phyloP scores from a whole-genome alignment of 2,113 vertebrate genomes.

The Panthera leo region DNA sequence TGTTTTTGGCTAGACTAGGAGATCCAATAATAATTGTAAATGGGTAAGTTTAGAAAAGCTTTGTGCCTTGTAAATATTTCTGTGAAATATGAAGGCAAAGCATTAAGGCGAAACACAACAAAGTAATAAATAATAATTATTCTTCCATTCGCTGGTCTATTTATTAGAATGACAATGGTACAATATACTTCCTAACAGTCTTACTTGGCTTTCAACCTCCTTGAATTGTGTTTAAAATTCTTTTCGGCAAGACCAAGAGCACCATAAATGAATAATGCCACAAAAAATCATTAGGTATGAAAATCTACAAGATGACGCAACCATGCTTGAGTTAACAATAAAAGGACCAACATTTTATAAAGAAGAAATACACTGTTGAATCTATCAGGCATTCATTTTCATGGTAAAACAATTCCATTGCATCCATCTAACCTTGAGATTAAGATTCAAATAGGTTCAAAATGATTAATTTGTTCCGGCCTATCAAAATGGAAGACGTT shows the following conservation, averaged over 20 bases:
- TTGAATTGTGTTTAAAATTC: constrained; percentile 69
- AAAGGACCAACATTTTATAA: constrained; percentile 61
- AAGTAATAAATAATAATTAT: constrained; percentile 68
- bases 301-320: constrained; percentile 67
- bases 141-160: constrained; percentile 53
- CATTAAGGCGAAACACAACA: constrained; percentile 54
- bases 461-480: constrained; percentile 69
- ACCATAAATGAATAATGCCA: constrained; percentile 62
- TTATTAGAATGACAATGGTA: constrained; percentile 58
- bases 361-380: constrained; percentile 60
- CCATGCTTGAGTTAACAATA: constrained; percentile 67
- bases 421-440: constrained; percentile 72
- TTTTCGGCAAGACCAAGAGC: constrained; percentile 62
- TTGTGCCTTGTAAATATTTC: constrained; percentile 70
- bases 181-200: constrained; percentile 21
- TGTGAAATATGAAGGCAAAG: constrained; percentile 77
- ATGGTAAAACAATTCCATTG: constrained; percentile 68
- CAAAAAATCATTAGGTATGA: constrained; percentile 59
- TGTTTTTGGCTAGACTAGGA: constrained; percentile 61
- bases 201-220: constrained; percentile 51
- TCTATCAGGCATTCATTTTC: constrained; percentile 63
- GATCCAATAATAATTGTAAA: constrained; percentile 71
- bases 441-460: constrained; percentile 76
- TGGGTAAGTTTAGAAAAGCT: constrained; percentile 73
- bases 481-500: constrained; percentile 68